phyloP scores from a whole-genome alignment of 2,888 invertebrate genomes.

The Blastobasis lacticolella region DNA sequence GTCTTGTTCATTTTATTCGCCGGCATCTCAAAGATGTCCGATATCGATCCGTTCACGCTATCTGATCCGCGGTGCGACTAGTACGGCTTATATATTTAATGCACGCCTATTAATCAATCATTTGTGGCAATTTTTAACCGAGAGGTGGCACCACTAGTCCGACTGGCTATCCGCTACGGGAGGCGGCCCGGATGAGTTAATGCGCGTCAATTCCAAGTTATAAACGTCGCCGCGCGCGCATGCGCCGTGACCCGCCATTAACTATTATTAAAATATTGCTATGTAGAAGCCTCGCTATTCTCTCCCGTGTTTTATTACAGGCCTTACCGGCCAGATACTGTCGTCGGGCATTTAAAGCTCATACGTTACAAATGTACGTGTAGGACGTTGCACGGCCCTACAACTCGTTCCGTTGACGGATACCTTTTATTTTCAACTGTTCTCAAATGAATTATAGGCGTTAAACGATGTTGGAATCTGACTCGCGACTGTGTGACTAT shows the following conservation, averaged over 20 bases:
- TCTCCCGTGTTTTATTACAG: conserved; percentile 66
- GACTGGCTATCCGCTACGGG: conserved; percentile 37
- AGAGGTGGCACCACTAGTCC: conserved; percentile 36
- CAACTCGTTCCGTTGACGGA: conserved; percentile 36
- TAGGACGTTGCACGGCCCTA: conserved; percentile 42
- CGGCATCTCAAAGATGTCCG: conserved; percentile 27
- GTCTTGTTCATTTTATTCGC: conserved; percentile 35
- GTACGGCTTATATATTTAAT: conserved; percentile 6
- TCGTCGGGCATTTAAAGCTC: conserved; percentile 66
- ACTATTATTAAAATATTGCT: conserved; percentile 72
- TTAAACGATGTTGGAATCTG: conserved; percentile 54
- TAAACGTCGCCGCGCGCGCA: conserved; percentile 62
- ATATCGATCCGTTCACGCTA: conserved; percentile 5
- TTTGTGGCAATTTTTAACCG: conserved; percentile 37
- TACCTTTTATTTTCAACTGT: conserved; percentile 48
- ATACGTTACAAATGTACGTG: conserved; percentile 63
- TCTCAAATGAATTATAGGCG: conserved; percentile 58
- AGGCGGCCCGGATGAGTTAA: conserved; percentile 54
- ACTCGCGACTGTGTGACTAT: conserved; percentile 46
- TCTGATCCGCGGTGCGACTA: conserved; percentile 3
- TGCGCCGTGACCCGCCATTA: conserved; percentile 65
- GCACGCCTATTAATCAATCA: conserved; percentile 28
- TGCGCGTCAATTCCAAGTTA: conserved; percentile 64
- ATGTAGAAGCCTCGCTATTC: conserved; percentile 63
- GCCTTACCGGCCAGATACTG: conserved; percentile 57